These are phyloP conservation scores for Haliclona indistincta DNA, from an alignment of 37 sponge, comb jelly and placozoan species.

Conservation along the genomic window DNA sequence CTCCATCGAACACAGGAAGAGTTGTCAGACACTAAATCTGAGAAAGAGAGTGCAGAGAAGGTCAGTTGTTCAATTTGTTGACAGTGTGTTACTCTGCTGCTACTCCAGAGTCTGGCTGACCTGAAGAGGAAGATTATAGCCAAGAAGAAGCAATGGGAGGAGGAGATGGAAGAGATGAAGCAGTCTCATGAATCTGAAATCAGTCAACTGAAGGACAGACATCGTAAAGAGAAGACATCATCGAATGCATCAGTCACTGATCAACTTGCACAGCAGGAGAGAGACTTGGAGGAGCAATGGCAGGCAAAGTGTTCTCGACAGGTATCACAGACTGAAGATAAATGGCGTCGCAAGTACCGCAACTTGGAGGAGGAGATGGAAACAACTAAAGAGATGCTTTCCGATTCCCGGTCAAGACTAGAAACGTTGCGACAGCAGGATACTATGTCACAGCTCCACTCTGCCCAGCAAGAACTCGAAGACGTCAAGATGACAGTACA, in stretches of 20 bases:
- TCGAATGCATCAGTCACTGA: constrained; percentile 44
- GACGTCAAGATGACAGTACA: not conserved
- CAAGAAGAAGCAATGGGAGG: constrained; percentile 73
- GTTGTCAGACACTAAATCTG: constrained; percentile 59
- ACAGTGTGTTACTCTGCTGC: not conserved
- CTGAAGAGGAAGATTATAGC: constrained; percentile 62
- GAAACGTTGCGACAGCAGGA: constrained; percentile 45
- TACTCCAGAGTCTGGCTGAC: constrained; percentile 42
- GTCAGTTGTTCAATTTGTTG: constrained; percentile 5
- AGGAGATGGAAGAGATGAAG: constrained; percentile 86
- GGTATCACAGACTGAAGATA: constrained; percentile 72
- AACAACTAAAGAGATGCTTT: constrained; percentile 21
- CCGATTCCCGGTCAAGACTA: constrained; percentile 29
- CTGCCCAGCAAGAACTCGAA: constrained; percentile 26
- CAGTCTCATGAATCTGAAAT: constrained; percentile 59
- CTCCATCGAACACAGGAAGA: constrained; percentile 72
- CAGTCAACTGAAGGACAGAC: constrained; percentile 34
- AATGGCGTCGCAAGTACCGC: constrained; percentile 66
- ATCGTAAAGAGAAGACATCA: constrained; percentile 65
- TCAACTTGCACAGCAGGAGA: constrained; percentile 72
- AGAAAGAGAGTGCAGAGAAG: constrained; percentile 80
- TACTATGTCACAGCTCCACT: constrained; percentile 29
- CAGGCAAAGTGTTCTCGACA: constrained; percentile 42
- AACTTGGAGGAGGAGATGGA: constrained; percentile 61
- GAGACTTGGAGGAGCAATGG: constrained; percentile 83